A percentile compares a stretch with the other conserved stretches of the same genome.
Conservation (phyloP, 2,113 vertebrate genomes). For the Phainopepla nitens region DNA sequence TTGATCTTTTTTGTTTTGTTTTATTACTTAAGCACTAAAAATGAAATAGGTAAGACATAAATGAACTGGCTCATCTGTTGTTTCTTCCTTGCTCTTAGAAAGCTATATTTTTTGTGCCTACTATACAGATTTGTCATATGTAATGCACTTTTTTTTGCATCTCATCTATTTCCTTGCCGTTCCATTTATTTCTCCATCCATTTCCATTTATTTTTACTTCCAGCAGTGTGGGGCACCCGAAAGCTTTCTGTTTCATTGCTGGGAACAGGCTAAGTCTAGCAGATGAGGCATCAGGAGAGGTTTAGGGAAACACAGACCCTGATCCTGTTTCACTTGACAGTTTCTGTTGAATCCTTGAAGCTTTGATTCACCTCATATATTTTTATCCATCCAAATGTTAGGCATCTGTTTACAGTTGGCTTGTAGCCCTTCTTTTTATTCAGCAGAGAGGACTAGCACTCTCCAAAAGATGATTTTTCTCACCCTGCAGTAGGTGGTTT, state of each 20-base stretch:
- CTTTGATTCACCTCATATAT: not conserved
- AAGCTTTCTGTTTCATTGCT: not conserved
- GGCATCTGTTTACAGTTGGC: not conserved
- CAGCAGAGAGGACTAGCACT: not conserved
- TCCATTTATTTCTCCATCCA: not conserved
- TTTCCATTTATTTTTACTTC: not conserved
- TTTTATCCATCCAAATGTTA: not conserved
- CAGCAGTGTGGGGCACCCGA: not conserved
- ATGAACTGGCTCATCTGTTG: not conserved
- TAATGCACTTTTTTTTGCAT: not conserved
- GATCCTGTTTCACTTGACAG: not conserved
- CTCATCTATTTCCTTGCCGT: not conserved
- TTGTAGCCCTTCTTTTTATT: not conserved
- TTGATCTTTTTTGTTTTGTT: constrained; percentile 22
- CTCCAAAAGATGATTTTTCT: not conserved
- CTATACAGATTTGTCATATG: not conserved
- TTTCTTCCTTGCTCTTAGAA: not conserved
- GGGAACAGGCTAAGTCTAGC: not conserved
- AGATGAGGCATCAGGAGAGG: not conserved
- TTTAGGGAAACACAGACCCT: not conserved
- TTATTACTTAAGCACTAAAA: constrained; percentile 34
- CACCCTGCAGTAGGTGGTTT: not conserved
- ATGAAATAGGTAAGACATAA: constrained; percentile 15
- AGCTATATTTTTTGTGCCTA: not conserved
- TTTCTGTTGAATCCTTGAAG: not conserved